Percentiles rank a stretch among this genome's conserved stretches.
Conservation (phyloP, 2,113 vertebrate genomes). For the Xiphorhynchus elegans region DNA sequence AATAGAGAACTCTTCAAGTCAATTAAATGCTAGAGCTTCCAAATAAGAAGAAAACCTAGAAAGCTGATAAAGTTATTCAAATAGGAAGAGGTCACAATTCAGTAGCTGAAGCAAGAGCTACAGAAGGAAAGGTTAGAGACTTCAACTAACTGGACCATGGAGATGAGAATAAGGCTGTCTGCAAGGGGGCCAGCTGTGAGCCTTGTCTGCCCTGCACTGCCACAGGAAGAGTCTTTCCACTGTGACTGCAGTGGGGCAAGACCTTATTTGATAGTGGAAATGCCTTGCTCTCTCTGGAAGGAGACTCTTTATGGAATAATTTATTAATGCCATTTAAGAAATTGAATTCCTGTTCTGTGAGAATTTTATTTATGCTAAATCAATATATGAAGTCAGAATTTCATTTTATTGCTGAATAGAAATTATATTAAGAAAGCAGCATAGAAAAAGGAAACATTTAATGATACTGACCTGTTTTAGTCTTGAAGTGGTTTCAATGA, state of each 20-base stretch:
- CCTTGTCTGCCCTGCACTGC: neutral
- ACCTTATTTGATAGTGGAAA: neutral
- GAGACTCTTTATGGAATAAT: constrained; percentile 5
- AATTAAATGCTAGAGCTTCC: neutral
- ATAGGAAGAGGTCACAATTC: neutral
- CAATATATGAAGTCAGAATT: constrained; percentile 56
- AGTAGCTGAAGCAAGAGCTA: neutral
- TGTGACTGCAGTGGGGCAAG: neutral
- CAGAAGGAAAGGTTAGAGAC: neutral
- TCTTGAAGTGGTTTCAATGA: neutral
- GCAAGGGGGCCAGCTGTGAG: rapidly evolving
- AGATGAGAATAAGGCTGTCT: neutral
- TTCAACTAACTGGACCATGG: neutral
- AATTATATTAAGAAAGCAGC: neutral
- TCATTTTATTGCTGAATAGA: constrained; percentile 6
- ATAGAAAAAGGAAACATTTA: constrained; percentile 22
- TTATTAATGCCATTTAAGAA: constrained; percentile 43
- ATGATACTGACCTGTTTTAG: neutral
- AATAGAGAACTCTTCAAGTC: neutral
- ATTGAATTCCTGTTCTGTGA: constrained; percentile 26
- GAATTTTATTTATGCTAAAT: constrained; percentile 61
- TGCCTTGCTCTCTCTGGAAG: neutral
- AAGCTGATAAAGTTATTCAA: neutral
- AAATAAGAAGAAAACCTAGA: neutral
- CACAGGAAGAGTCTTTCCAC: neutral